phyloP scores from a whole-genome alignment of 2,797 vertebrate species.

The Mus caroli region DNA sequence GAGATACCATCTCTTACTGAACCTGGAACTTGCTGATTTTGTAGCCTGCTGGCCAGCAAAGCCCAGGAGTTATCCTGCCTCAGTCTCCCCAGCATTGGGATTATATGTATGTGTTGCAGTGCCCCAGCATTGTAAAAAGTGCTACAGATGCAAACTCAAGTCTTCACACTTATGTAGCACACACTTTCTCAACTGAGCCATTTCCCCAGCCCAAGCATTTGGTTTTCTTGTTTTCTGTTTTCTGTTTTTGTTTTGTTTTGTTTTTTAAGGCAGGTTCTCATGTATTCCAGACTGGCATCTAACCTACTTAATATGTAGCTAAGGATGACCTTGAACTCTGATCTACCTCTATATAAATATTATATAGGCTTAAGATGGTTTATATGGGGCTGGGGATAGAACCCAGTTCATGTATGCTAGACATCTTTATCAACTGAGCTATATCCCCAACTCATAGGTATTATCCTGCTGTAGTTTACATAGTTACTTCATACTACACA shows the following conservation, averaged over 20 bases:
- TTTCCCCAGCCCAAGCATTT: background rate
- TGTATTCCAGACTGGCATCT: too few relatives aligned
- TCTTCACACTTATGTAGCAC: background rate
- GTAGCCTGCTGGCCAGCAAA: background rate
- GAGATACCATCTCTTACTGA: background rate
- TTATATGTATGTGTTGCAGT: background rate
- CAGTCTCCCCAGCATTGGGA: background rate
- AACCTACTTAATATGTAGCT: background rate
- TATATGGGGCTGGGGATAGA: background rate
- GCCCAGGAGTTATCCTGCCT: background rate
- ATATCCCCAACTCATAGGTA: background rate
- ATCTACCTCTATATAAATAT: background rate
- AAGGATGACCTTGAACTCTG: background rate
- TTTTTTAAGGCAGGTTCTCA: background rate
- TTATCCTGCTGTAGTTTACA: background rate
- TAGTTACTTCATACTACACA: slow-evolving; percentile 42
- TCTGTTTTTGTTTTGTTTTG: too few relatives aligned
- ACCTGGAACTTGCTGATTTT: background rate
- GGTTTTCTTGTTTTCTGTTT: background rate
- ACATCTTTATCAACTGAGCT: background rate
- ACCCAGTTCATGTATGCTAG: background rate
- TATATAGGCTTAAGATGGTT: background rate
- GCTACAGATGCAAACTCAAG: background rate
- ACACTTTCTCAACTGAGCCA: background rate
- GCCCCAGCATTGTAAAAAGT: background rate